A percentile compares a stretch with the other conserved stretches of the same genome.
Conservation (phyloP, 2,888 invertebrate species). For the Melanchra persicariae region DNA sequence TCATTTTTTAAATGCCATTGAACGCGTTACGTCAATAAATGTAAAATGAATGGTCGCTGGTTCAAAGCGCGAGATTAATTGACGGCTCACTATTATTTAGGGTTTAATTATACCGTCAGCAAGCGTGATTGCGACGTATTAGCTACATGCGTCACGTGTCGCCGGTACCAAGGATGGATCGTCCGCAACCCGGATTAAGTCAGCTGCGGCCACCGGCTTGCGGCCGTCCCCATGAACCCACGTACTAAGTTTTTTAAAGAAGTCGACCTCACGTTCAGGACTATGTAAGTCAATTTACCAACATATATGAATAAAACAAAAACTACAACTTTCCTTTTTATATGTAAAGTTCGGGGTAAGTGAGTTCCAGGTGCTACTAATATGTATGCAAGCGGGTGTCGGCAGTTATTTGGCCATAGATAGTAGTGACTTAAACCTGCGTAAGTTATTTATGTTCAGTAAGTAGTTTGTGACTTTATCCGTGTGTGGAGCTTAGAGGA, state of each 20-base stretch:
- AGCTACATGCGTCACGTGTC: slow-evolving; percentile 60
- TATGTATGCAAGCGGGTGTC: slow-evolving; percentile 48
- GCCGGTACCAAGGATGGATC: slow-evolving; percentile 56
- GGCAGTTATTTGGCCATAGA: slow-evolving; percentile 38
- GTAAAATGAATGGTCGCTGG: slow-evolving; percentile 5
- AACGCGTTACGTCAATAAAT: slow-evolving; percentile 12
- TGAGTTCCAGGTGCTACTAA: slow-evolving; percentile 54
- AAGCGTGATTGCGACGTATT: slow-evolving; percentile 54
- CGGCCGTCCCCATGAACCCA: slow-evolving; percentile 53
- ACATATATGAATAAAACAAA: slow-evolving; percentile 63
- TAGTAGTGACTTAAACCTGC: slow-evolving; percentile 19
- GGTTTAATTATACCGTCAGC: slow-evolving; percentile 57
- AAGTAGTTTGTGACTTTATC: slow-evolving; percentile 47
- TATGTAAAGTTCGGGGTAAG: slow-evolving; percentile 52
- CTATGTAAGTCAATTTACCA: slow-evolving; percentile 63
- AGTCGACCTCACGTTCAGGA: slow-evolving; percentile 63
- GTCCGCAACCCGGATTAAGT: slow-evolving; percentile 61
- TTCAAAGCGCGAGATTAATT: slow-evolving; percentile 27
- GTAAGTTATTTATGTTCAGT: slow-evolving; percentile 37
- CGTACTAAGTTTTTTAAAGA: slow-evolving; percentile 64
- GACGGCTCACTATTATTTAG: slow-evolving; percentile 43
- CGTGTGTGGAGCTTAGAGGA: slow-evolving; percentile 37
- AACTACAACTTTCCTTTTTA: slow-evolving; percentile 55
- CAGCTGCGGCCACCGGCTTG: slow-evolving; percentile 51
- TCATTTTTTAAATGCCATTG: slow-evolving; percentile 6